These are phyloP conservation scores for Chesias legatella DNA, from an alignment of 2,888 invertebrate genomes.

Conservation along the genomic window DNA sequence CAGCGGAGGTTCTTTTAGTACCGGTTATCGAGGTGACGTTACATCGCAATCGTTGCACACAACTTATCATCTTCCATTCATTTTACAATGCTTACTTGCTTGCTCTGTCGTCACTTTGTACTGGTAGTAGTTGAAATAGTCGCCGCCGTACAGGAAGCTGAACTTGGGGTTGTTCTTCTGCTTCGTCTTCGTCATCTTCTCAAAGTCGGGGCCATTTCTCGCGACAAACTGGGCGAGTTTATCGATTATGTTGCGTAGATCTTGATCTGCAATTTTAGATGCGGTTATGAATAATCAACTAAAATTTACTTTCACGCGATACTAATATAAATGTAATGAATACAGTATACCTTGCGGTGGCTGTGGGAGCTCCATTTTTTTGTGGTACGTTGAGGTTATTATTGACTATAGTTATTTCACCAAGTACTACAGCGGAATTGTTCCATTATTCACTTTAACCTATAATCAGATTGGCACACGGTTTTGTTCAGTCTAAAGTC, in stretches of 20 bases:
- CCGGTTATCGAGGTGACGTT: slow-evolving; percentile 60
- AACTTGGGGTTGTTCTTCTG: slow-evolving; percentile 99
- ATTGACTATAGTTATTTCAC: background rate
- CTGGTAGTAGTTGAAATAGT: slow-evolving; percentile 97
- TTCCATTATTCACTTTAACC: slow-evolving; percentile 8
- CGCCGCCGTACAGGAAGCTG: slow-evolving; percentile 97
- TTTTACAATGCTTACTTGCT: slow-evolving; percentile 86
- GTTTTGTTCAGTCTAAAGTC: no score
- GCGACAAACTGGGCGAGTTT: slow-evolving; percentile 99
- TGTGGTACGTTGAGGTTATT: slow-evolving; percentile 57
- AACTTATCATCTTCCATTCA: slow-evolving; percentile 55
- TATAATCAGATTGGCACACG: background rate
- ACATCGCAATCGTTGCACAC: slow-evolving; percentile 60
- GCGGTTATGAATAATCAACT: background rate
- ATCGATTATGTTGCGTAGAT: slow-evolving; percentile 98
- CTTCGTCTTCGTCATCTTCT: slow-evolving; percentile 99
- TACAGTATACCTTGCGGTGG: slow-evolving; percentile 80
- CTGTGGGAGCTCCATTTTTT: slow-evolving; percentile 76
- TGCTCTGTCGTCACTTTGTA: slow-evolving; percentile 97
- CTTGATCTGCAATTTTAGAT: slow-evolving; percentile 85
- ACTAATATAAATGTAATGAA: background rate
- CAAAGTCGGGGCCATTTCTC: slow-evolving; percentile 99
- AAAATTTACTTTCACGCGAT: background rate
- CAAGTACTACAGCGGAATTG: background rate
- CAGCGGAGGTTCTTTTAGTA: slow-evolving; percentile 78